These are phyloP conservation scores for Galbula dea DNA, from an alignment of 2,113 vertebrate genomes.

Conservation along the genomic window DNA sequence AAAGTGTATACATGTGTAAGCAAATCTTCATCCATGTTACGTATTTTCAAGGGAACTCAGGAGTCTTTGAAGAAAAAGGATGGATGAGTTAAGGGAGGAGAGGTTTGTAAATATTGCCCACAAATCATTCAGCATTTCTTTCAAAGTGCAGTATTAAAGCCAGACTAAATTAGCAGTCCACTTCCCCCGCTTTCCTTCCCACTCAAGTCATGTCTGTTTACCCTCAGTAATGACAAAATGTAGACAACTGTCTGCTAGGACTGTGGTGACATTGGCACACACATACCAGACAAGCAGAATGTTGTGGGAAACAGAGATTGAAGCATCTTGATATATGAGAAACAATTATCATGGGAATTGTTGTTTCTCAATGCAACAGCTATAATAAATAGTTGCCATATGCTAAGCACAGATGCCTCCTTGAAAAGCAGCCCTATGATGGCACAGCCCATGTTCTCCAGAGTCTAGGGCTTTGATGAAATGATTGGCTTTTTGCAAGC, in stretches of 20 bases:
- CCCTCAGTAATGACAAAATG: slow-evolving; percentile 72
- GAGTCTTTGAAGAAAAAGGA: slow-evolving; percentile 7
- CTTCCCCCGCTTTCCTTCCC: slow-evolving; percentile 66
- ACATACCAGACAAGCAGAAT: slow-evolving; percentile 73
- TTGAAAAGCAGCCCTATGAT: slow-evolving; percentile 72
- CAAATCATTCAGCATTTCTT: slow-evolving; percentile 69
- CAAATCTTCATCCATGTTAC: not conserved
- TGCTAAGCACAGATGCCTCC: slow-evolving; percentile 78
- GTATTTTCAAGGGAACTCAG: not conserved
- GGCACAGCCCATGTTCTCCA: slow-evolving; percentile 62
- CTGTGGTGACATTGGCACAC: slow-evolving; percentile 67
- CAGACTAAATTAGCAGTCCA: slow-evolving; percentile 73
- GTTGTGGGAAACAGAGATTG: slow-evolving; percentile 74
- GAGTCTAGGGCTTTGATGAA: slow-evolving; percentile 62
- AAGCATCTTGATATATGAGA: slow-evolving; percentile 75
- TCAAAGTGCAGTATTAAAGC: slow-evolving; percentile 62
- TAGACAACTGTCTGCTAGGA: slow-evolving; percentile 72
- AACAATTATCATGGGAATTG: slow-evolving; percentile 78
- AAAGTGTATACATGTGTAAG: not conserved
- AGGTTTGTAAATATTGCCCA: slow-evolving; percentile 65
- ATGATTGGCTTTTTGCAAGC: slow-evolving; percentile 30
- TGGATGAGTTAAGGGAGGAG: slow-evolving; percentile 19
- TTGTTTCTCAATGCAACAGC: slow-evolving; percentile 75
- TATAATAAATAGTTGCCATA: slow-evolving; percentile 81
- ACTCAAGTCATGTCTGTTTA: slow-evolving; percentile 76